These are phyloP conservation scores for Bucco capensis DNA, from an alignment of 2,113 vertebrate species.

Conservation along the genomic window DNA sequence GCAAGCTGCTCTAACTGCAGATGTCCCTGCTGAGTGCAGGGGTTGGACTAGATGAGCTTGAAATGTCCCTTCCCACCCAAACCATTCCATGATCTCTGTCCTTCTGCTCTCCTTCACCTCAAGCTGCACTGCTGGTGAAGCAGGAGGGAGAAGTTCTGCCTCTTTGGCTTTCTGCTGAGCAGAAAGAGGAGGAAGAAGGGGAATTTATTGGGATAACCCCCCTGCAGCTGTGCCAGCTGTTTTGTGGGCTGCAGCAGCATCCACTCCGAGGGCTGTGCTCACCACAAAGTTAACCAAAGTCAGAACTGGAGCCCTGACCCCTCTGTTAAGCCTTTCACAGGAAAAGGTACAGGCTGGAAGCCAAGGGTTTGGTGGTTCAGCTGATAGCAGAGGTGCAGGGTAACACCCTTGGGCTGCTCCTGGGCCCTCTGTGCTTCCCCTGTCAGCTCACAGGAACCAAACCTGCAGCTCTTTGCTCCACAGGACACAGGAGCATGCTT, in stretches of 20 bases:
- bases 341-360: background rate
- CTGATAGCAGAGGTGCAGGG: background rate
- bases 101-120: background rate
- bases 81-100: background rate
- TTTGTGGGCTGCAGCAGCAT: background rate
- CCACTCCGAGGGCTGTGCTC: background rate
- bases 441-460: background rate
- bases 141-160: background rate
- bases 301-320: background rate
- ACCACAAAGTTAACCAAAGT: background rate
- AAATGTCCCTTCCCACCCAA: no score
- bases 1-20: no score
- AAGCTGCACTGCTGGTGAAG: background rate
- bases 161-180: background rate
- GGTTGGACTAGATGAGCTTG: no score
- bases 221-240: background rate
- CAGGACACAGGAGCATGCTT: rapidly evolving
- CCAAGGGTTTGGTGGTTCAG: background rate
- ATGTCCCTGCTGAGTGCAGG: no score
- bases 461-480: background rate
- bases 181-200: no score
- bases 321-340: background rate
- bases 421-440: background rate
- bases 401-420: background rate
- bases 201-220: background rate